Base-by-base conservation (phyloP, 2,888 invertebrate genomes). In the Spodoptera exigua region DNA sequence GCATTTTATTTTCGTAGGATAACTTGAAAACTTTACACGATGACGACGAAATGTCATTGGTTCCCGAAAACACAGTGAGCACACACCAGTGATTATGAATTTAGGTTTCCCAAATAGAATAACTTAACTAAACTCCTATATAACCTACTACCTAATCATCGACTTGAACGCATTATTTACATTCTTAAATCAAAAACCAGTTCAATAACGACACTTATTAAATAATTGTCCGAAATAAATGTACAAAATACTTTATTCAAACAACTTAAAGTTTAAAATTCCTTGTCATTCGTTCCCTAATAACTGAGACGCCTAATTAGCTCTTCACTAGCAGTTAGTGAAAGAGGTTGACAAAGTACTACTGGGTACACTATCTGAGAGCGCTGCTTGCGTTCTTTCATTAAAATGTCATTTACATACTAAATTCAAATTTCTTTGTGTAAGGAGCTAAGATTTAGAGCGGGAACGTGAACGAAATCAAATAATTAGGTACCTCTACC, bases 371-470 rank as follows among this genome's bases (percentile, higher is more conserved):
- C 58, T 63, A 53, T 17, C 13, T 7, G 18, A 13, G 16, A 13
- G 12, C 34, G 39, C 43, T 34, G 27, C 60, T 14, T 39, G 27
- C 60, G 17, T 39, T 32, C 54, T 74, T 79, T 79, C 82, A 83
- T 83, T 83, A 81, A 71, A 80, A 74, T 63, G 61, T 76, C 68
- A 79, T 83, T 83, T 81, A 70, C 80, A 80, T 83, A 76, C 67
- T 61, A 74, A 79, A 82, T 78, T 83, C 65, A 69, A 80, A 83
- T 78, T 52, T 45, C 63, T 62, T 55, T 55, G 56, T 68, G 35
- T 39, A 69, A 44, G 11, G 17, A 44, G 48, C 27, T 52, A 61
- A 80, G 75, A 82, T 82, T 81, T 80, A 82, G 70, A 72, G 54
- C 46, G 17, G 44, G 51, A 57, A 79, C 82, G 82, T 81, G 83